phyloP scores from a whole-genome alignment of 2,113 vertebrate species.

The Istiophorus platypterus region DNA sequence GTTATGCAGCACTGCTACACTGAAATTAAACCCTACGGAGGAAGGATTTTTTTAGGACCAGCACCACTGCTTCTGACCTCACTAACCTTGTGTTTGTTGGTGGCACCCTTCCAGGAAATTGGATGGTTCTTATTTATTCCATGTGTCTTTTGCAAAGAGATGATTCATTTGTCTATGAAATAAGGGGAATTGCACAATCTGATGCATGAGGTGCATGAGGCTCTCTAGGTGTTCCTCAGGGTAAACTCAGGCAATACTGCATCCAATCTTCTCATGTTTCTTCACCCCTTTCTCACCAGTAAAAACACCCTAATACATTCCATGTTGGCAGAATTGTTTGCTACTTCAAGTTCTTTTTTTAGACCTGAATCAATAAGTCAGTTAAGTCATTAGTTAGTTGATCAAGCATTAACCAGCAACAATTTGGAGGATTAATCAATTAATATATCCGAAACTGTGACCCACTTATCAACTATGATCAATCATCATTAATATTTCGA shows the following conservation, averaged over 20 bases:
- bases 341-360: neutral
- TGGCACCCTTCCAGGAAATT: constrained; percentile 14
- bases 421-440: neutral
- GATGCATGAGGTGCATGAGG: constrained; percentile 1
- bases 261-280: neutral
- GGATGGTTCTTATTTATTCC: constrained; percentile 15
- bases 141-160: constrained; percentile 24
- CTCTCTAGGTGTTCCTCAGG: constrained; percentile 1
- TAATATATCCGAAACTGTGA: neutral
- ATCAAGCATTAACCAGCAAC: neutral
- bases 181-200: neutral
- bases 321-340: neutral
- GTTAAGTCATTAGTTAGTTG: neutral
- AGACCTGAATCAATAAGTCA: too few relatives aligned
- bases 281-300: neutral
- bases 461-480: neutral
- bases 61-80: constrained; percentile 16
- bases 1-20: neutral
- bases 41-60: neutral
- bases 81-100: constrained; percentile 3
- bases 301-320: neutral
- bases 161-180: constrained; percentile 10
- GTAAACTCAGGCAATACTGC: too few relatives aligned
- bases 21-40: constrained; percentile 6
- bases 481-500: neutral